Evolutionary conservation across 2,113 vertebrate genomes (phyloP), one percentile per base, ranked within the genome.

Genomic region (Neotoma lepida): DNA sequence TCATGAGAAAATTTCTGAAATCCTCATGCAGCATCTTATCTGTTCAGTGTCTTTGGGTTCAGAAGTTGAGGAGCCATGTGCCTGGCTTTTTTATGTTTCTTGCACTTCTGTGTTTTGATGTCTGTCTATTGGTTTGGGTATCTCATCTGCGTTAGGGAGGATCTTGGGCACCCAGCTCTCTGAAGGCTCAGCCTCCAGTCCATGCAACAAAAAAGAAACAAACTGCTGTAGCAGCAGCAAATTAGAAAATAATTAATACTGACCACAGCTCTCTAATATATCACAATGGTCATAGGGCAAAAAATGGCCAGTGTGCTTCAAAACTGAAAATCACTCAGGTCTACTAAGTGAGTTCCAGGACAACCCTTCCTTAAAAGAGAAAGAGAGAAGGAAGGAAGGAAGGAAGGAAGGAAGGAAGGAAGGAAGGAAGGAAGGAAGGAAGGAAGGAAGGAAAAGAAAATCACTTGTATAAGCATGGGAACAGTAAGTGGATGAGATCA

Each of bases 341-440:
- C 49, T 56, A n/a, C 33, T 22, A 33, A 56, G 33, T 24, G 33
- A 80, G 49, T 22, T n/a, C 77, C 49, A 56, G 77, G 18, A 54
- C 18, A 35, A 51, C 8, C 15, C 9, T 9, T 17, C 17, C 73
- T 46, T 44, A 17, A 39, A 0, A 1, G 10, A 1, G 10, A 9
- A 3, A 51, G 6, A 4, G 33, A 24, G 2, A 9, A 35, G 17
- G 26, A 0, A 33, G 13, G 4, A 9, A n/a, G 15, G 4, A 15
- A 33, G 24, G 24, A 9, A 22, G 20, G 18, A 18, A 18, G 10
- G 54, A 4, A 56, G 17, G 6, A 4, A 56, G 18, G 6, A 1
- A 61, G 22, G 1, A 24, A 9, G 24, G 24, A 6, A 9, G 24
- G 20, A 15, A 1, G 30, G 6, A 2, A 28, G 8, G 4, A 20